Base-by-base conservation (phyloP, 2,797 vertebrate genomes). In the Xenopus petersii region DNA sequence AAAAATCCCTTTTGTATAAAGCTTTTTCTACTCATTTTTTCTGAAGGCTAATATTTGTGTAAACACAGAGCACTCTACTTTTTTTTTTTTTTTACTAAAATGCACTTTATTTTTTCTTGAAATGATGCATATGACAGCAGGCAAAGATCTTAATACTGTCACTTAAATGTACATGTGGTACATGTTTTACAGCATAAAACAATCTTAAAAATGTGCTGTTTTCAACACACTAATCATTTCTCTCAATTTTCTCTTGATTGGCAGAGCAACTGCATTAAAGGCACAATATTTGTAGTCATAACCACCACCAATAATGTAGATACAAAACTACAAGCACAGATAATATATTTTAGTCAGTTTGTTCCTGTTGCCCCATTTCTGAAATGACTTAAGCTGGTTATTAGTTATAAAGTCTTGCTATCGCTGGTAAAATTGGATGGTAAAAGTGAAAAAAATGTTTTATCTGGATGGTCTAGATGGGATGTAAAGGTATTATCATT, bases 101-200 rank as follows among this genome's bases (percentile, higher is more conserved):
- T 51, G 60, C 64, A 73, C 66, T 78, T 74, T 42, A 42, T 42
- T 42, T 42, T 54, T 54, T 65, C 58, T 61, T 33, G n/a, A 30
- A 62, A 64, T 70, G 66, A 78, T 78, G 63, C 36, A 42, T 42
- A 42, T 42, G 36, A 42, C 36, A 42, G 36, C 36, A 42, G 36
- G 36, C 36, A 42, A 42, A 42, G 36, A 42, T 3, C 8, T 42
- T 42, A 6, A 4, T 6, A 42, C 36, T 42, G 36, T 42, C 36
- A 3, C 36, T 42, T 30, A 30, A 2, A 30, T 30, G 26, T 1
- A 30, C 26, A 2, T 30, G 26, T 30, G 26, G 26, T 30, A 30
- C 26, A 30, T 2, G 26, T 30, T 30, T 30, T 30, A 30, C 26
- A 30, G 26, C 26, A 30, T 30, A 30, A 30, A 30, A 30, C 26